Conservation (phyloP, 2,113 vertebrate species). For the Eublepharis macularius region DNA sequence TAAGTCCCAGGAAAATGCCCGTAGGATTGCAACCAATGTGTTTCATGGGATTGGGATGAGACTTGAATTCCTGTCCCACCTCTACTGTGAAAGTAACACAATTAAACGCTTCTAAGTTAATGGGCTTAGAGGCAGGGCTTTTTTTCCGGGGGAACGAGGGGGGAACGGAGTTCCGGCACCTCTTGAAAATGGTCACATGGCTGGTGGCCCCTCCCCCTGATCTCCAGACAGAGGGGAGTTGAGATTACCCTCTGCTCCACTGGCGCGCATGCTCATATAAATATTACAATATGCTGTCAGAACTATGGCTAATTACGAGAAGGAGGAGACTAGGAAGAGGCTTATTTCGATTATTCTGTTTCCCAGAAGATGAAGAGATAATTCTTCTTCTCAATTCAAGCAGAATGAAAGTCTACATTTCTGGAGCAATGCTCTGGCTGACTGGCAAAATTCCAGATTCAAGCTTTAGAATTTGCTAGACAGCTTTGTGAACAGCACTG, state of each 20-base stretch:
- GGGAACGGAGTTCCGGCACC: no score
- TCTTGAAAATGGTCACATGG: no score
- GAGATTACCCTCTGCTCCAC: no score
- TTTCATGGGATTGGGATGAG: no score
- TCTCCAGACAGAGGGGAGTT: no score
- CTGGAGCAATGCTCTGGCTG: neutral
- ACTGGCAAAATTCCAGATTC: neutral
- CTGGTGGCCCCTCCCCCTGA: no score
- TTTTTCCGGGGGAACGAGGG: no score
- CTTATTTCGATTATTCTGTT: neutral
- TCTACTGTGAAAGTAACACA: neutral
- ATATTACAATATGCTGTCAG: neutral
- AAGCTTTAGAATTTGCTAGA: neutral
- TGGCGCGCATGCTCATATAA: neutral
- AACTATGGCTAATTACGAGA: neutral
- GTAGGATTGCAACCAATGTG: no score
- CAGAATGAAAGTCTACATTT: neutral
- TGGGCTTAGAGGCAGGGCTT: no score
- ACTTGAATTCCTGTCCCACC: neutral
- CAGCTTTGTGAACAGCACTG: slow-evolving; percentile 11
- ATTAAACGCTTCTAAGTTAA: no score
- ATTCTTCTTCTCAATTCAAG: neutral
- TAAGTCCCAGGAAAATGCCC: no score
- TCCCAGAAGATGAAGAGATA: neutral
- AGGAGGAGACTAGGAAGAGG: neutral